Evolutionary conservation across 64 coral and sea anemone species (phyloP).

Genomic region (Stichodactyla mertensii): DNA sequence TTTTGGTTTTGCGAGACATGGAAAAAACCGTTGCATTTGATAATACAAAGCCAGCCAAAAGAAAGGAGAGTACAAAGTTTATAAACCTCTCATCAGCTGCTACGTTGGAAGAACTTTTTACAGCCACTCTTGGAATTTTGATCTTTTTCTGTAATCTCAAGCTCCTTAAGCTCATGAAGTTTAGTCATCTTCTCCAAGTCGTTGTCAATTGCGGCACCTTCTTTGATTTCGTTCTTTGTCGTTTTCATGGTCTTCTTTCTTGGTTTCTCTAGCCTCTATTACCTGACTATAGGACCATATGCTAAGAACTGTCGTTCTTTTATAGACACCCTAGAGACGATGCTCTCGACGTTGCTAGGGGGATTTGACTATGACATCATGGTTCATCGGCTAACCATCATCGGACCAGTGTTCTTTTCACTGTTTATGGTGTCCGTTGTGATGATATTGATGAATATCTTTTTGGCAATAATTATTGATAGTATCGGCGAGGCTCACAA

Average conservation of each 20-base stretch:
- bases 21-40: not conserved
- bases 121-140: not conserved
- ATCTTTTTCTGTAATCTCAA: slow-evolving; percentile 19
- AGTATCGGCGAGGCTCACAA: not conserved
- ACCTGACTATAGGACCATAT: slow-evolving; percentile 10
- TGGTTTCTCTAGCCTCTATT: slow-evolving; percentile 4
- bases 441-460: slow-evolving; percentile 30
- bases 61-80: not conserved
- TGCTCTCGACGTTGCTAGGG: slow-evolving; percentile 14
- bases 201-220: not conserved
- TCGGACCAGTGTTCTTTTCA: slow-evolving; percentile 12
- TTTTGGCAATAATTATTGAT: slow-evolving; percentile 19
- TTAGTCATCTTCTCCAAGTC: slow-evolving; percentile 17
- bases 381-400: not conserved
- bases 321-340: not conserved
- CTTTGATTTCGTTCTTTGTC: slow-evolving; percentile 6
- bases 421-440: slow-evolving; percentile 10
- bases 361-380: slow-evolving; percentile 16
- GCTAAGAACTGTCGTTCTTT: not conserved
- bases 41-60: not conserved
- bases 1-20: not conserved
- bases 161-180: slow-evolving; percentile 24
- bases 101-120: slow-evolving; percentile 18
- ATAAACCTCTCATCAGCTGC: slow-evolving; percentile 2
- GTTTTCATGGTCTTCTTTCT: slow-evolving; percentile 12